Evolutionary conservation across 2,113 vertebrate genomes (phyloP), one percentile per base, ranked within the genome.

Genomic region (Hippolais icterina): DNA sequence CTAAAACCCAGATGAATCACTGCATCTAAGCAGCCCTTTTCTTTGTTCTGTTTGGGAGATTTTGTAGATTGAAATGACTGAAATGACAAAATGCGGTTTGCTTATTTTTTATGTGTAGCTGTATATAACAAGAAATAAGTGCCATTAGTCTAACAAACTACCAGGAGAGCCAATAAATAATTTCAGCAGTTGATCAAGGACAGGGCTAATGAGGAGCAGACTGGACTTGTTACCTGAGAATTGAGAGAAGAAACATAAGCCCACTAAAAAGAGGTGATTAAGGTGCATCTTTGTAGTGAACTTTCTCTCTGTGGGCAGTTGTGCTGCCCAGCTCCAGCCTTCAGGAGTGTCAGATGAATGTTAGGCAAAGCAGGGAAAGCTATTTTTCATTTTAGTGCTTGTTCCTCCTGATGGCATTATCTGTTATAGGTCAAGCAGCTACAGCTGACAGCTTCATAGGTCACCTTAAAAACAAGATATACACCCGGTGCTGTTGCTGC

Each of bases 401-500:
- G 47, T 74, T 90, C 68, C 52, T 93, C 39, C 56, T 88, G 75
- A 83, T 53, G 60, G 39, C 0, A 2, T 88, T 93, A 74, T 78
- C 71, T 90, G 23, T 83, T 81, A 86, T 27, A 91, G 91, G 94
- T 94, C 88, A 96, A 83, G 83, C 70, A 94, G 71, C 91, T 88
- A 77, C 41, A 72, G 71, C 74, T 86, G 93, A 90, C 87, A 90
- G 81, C 75, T 85, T 86, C 87, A 96, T 50, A 86, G 75, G 90
- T 91, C 83, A 68, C 60, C 80, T 74, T 87, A 63, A 84, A 93
- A 79, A 37, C n/a, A 79, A 91, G 74, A 78, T 49, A 18, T 33
- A 56, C 5, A 39, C 46, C 19, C 3, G 3, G 78, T 4, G 7
- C 49, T 81, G 66, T 16, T 90, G 49, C 50, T 0, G 4, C 50